Evolutionary conservation across 2,888 invertebrate genomes (phyloP).

Genomic region (Marronus borbonicus): DNA sequence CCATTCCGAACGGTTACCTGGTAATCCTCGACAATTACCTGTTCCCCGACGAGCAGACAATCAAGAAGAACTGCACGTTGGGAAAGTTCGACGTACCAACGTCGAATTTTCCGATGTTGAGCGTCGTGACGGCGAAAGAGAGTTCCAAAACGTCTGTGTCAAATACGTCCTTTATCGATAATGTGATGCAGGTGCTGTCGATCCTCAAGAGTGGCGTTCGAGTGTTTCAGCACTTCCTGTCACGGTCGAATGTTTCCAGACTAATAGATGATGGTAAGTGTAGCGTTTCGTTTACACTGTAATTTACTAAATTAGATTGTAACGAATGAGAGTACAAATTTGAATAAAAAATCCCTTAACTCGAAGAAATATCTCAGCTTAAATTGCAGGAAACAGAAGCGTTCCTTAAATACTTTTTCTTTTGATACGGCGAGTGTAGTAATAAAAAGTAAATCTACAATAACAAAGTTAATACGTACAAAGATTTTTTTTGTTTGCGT

Average conservation of each 20-base stretch:
- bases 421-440: too few species aligned
- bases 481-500: too few species aligned
- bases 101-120: constrained; percentile 51
- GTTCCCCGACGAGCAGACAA: constrained; percentile 66
- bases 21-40: constrained; percentile 70
- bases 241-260: constrained; percentile 75
- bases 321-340: too few species aligned
- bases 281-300: background rate
- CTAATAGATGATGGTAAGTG: constrained; percentile 72
- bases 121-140: constrained; percentile 61
- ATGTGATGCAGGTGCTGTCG: constrained; percentile 73
- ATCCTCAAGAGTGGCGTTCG: constrained; percentile 77
- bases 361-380: too few species aligned
- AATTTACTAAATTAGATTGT: too few species aligned
- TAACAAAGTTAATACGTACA: too few species aligned
- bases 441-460: too few species aligned
- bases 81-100: constrained; percentile 54
- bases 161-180: constrained; percentile 67
- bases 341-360: too few species aligned
- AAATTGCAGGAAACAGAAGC: too few species aligned
- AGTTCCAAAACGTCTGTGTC: constrained; percentile 57
- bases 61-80: constrained; percentile 55
- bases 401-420: too few species aligned
- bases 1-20: constrained; percentile 70
- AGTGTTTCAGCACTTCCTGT: constrained; percentile 77